Percentiles rank a stretch among this genome's conserved stretches.
Conservation (phyloP, 1,140 invertebrate genomes). For the Trypoxylus dichotomus region DNA sequence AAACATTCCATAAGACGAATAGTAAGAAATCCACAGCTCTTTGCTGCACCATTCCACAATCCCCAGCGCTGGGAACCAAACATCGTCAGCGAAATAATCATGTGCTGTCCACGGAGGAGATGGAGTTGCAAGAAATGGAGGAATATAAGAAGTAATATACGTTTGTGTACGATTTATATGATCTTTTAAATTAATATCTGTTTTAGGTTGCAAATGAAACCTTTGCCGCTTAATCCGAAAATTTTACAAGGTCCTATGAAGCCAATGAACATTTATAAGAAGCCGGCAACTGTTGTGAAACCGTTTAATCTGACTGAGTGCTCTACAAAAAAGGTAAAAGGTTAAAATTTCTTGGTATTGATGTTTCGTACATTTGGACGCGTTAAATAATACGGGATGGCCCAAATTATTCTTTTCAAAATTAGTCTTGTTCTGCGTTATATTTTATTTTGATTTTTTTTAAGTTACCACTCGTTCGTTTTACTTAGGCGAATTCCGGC, state of each 20-base stretch:
- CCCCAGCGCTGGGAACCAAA: slow-evolving; percentile 54
- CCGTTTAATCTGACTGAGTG: slow-evolving; percentile 49
- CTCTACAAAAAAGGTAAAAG: slow-evolving; percentile 35
- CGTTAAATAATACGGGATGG: too few relatives aligned
- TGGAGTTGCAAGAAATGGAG: slow-evolving; percentile 49
- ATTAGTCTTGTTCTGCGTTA: too few relatives aligned
- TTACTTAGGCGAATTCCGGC: too few relatives aligned
- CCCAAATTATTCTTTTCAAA: too few relatives aligned
- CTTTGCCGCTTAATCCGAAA: slow-evolving; percentile 46
- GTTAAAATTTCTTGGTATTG: neutral
- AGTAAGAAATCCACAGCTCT: slow-evolving; percentile 39
- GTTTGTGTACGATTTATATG: neutral
- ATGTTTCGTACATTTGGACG: neutral
- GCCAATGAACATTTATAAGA: slow-evolving; percentile 36
- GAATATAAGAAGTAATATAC: slow-evolving; percentile 47
- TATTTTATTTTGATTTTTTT: too few relatives aligned
- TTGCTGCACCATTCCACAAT: slow-evolving; percentile 51
- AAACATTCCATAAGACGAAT: slow-evolving; percentile 47
- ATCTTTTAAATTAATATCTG: neutral
- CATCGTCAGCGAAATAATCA: slow-evolving; percentile 44
- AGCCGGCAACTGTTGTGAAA: slow-evolving; percentile 39
- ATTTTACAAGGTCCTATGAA: slow-evolving; percentile 44
- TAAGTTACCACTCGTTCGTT: too few relatives aligned
- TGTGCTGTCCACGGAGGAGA: slow-evolving; percentile 48
- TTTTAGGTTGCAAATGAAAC: slow-evolving; percentile 44